phyloP scores from a whole-genome alignment of 2,888 invertebrate species.

The Melanostoma mellinum region DNA sequence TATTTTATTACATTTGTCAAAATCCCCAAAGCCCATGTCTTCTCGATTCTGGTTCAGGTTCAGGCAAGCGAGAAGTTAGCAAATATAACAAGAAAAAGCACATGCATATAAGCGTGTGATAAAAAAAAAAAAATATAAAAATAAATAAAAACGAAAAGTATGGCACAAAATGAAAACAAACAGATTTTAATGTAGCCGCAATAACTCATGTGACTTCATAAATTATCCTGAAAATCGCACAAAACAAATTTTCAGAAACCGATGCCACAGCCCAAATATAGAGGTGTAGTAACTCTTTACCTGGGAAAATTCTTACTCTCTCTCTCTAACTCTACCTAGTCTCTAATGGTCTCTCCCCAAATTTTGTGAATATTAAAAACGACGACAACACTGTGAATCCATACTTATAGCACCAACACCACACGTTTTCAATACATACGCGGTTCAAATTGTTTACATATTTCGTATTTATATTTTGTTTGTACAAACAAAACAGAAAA shows the following conservation, averaged over 20 bases:
- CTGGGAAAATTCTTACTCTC: background rate
- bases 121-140: background rate
- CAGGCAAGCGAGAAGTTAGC: constrained; percentile 12
- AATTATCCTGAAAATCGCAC: constrained; percentile 61
- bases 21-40: constrained; percentile 57
- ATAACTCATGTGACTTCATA: constrained; percentile 71
- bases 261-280: constrained; percentile 2
- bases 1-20: constrained; percentile 64
- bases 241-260: constrained; percentile 58
- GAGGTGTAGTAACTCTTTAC: constrained; percentile 46
- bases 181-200: constrained; percentile 69
- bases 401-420: background rate
- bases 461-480: constrained; percentile 17
- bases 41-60: constrained; percentile 7
- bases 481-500: constrained; percentile 13
- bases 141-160: constrained; percentile 8
- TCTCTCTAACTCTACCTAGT: no score
- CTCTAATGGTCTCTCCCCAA: no score
- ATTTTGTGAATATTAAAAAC: no score
- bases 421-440: constrained; percentile 35
- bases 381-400: background rate
- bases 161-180: constrained; percentile 56
- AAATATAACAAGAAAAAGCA: constrained; percentile 22
- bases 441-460: constrained; percentile 35
- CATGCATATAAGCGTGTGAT: constrained; percentile 14